Base-by-base conservation (phyloP, 2,888 invertebrate genomes). In the Acanthosoma haemorrhoidale region DNA sequence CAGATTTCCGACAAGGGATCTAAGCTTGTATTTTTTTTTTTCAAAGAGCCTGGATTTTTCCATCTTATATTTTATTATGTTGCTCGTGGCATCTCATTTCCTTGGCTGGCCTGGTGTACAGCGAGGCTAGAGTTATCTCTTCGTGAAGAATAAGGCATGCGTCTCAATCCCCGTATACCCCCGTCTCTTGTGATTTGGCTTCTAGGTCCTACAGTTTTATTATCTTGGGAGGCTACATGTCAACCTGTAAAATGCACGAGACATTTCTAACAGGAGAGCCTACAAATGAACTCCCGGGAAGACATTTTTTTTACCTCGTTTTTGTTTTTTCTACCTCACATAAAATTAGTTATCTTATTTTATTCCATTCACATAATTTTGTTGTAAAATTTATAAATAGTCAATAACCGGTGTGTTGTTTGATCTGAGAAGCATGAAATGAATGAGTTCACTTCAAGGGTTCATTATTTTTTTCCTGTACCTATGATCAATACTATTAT, bases 131-230 rank as follows among this genome's bases (percentile, higher is more conserved):
- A 51, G 51, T 51, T 51, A 51, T 51, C 51, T 51, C 25, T 51
- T 29, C 51, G 25, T 25, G 51, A 51, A 51, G 51, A 51, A 51
- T 51, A 51, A 51, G 51, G 29, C 29, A 51, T 51, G 51, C 29
- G 51, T n/a, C 25, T 29, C 51, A 51, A 51, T 51, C 51, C 51
- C 51, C 29, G 4, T 51, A 51, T 51, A 51, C 29, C 51, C 51
- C 51, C n/a, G 51, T 51, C 51, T 51, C 51, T n/a, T 51, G n/a
- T 51, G 51, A 51, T 51, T 51, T 51, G 51, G 51, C 51, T 25
- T 5, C 25, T 51, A 25, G 13, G 29, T 21, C 8, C 25, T 51
- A n/a, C 51, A 51, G 51, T 51, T 51, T 51, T 51, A 51, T 51
- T 51, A 51, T 51, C 51, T 51, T n/a, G 1, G 51, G 21, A 51